These are phyloP conservation scores for Trichopria drosophilae DNA, from an alignment of 2,888 invertebrate species.

Conservation along the genomic window DNA sequence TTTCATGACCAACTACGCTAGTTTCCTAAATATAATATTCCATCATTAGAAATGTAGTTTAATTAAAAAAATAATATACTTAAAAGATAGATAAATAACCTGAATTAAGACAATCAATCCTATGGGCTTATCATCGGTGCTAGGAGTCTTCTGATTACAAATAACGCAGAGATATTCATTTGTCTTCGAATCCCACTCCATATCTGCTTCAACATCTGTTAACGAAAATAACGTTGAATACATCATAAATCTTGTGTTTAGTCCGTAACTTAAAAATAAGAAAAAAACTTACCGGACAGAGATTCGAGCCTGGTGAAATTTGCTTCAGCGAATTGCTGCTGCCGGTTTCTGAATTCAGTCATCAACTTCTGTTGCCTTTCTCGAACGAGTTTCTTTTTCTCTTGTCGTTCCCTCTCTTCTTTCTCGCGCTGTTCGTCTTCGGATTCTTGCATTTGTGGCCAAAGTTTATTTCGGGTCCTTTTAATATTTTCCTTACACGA, in stretches of 20 bases:
- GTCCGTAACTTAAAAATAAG: no score
- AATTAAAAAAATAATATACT: background rate
- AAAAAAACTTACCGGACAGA: conserved; percentile 62
- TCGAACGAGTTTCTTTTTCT: conserved; percentile 79
- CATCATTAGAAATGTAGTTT: background rate
- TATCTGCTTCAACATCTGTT: conserved; percentile 60
- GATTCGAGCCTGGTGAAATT: no score
- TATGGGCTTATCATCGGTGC: conserved; percentile 80
- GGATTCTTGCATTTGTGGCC: conserved; percentile 80
- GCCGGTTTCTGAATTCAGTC: conserved; percentile 89
- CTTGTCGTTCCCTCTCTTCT: conserved; percentile 77
- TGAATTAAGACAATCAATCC: conserved; percentile 87
- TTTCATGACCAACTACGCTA: conserved; percentile 82
- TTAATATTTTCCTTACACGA: conserved; percentile 72
- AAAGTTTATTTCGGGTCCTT: conserved; percentile 72
- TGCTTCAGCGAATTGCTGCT: conserved; percentile 88
- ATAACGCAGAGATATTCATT: conserved; percentile 93
- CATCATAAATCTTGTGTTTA: background rate
- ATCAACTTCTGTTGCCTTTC: conserved; percentile 90
- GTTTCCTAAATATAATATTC: conserved; percentile 65
- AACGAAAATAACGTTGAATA: no score
- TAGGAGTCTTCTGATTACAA: conserved; percentile 87
- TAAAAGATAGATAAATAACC: conserved; percentile 54
- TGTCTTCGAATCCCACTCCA: conserved; percentile 69
- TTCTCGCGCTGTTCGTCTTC: conserved; percentile 74